Conservation (phyloP, 2,888 invertebrate genomes). For the Macrosiphum euphorbiae region DNA sequence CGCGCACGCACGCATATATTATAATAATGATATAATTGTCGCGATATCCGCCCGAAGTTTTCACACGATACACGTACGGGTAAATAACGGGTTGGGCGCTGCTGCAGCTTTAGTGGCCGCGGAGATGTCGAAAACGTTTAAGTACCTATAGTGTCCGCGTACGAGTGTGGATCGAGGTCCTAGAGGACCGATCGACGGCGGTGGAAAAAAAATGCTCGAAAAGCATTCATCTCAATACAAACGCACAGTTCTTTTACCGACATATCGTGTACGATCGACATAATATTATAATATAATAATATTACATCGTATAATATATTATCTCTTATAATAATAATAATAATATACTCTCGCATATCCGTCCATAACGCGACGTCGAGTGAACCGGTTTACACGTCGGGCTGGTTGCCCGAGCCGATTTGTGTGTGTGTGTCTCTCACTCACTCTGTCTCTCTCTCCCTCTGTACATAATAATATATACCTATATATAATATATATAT, state of each 20-base stretch:
- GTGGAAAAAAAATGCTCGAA: neutral
- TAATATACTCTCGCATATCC: conserved; percentile 5
- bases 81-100: neutral
- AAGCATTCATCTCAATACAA: neutral
- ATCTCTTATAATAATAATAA: neutral
- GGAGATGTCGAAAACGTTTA: neutral
- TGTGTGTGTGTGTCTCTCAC: neutral
- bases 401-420: neutral
- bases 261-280: conserved; percentile 9
- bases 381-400: conserved; percentile 37
- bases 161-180: neutral
- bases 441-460: neutral
- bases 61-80: neutral
- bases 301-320: neutral
- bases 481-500: neutral
- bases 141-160: neutral
- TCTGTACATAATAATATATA: neutral
- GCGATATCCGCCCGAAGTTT: neutral
- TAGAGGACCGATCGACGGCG: neutral
- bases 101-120: neutral
- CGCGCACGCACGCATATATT: neutral
- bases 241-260: neutral
- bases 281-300: conserved; percentile 13
- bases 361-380: conserved; percentile 10
- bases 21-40: neutral